These are phyloP conservation scores for Synergus laeviventris DNA, from an alignment of 2,888 invertebrate genomes.

Conservation along the genomic window DNA sequence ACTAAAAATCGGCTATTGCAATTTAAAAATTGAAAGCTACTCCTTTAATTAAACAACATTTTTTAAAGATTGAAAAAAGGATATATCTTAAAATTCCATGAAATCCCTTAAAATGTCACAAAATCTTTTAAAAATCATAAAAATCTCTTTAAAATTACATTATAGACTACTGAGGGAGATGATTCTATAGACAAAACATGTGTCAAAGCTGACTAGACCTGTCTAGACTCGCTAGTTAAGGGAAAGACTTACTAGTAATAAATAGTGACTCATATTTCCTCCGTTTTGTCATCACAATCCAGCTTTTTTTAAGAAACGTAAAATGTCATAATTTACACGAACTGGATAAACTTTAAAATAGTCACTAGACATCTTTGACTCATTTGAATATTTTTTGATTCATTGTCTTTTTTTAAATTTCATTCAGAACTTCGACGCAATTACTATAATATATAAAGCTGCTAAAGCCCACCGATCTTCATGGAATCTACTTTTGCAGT, in stretches of 20 bases:
- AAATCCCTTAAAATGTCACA: too few species aligned
- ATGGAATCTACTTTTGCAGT: not conserved
- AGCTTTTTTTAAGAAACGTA: not conserved
- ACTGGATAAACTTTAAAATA: slow-evolving; percentile 1
- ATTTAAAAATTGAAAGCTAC: too few species aligned
- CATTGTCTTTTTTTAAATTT: not conserved
- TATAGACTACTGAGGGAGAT: too few species aligned
- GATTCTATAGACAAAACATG: too few species aligned
- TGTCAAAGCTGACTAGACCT: not conserved
- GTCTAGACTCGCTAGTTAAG: not conserved
- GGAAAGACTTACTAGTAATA: not conserved
- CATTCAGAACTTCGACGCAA: not conserved
- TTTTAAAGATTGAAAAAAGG: too few species aligned
- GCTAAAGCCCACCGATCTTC: not conserved
- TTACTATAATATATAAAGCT: not conserved
- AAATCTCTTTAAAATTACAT: too few species aligned
- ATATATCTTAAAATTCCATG: too few species aligned
- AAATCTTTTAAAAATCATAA: too few species aligned
- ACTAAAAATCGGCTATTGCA: too few species aligned
- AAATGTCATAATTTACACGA: not conserved
- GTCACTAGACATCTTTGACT: not conserved
- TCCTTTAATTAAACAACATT: too few species aligned
- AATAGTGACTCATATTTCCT: not conserved
- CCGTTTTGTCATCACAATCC: not conserved
- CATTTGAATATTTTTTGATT: not conserved